Base-by-base conservation (phyloP, 2,888 invertebrate genomes). In the Watsonalla binaria region DNA sequence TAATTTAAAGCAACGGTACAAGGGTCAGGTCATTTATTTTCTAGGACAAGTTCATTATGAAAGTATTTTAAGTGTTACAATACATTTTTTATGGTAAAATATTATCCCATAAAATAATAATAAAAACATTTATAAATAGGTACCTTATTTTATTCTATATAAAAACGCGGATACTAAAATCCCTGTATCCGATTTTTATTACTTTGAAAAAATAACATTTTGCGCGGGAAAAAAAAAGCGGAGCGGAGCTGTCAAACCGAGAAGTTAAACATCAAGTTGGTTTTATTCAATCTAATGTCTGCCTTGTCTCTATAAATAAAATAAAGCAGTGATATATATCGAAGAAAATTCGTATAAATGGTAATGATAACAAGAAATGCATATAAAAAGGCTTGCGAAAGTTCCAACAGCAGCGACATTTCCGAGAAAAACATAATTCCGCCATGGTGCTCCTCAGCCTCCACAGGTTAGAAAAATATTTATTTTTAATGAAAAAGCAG, bases 371-470 rank as follows among this genome's bases (percentile, higher is more conserved):
- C 78, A 35, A 77, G 76, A 68, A 78, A 72, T 61, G 68, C 73
- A 45, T 71, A 67, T 54, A 76, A 59, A 66, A 79, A 70, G 60
- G 64, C 72, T 45, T 73, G 68, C 61, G 78, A 79, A 48, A 81
- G 75, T 61, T 74, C 64, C 53, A 74, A 70, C 56, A 72, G 66
- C 58, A 80, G 75, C 65, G 72, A 77, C 55, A 68, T 70, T 57
- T 79, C 84, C 14, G 67, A 70, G 53, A 75, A 73, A 54, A 80
- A 75, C 50, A 66, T 72, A 55, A 70, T 74, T 52, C 83, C 82
- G 51, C 86, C 85, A 63, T 86, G 85, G 86, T 86, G 86, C 58
- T 84, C 83, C 13, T 79, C 82, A 66, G 76, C 84, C 83, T 24
- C 9, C 11, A 42, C 42, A 42, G 42, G 42, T 42, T 11, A 42